These are phyloP conservation scores for Bedellia somnulentella DNA, from an alignment of 2,888 invertebrate genomes.

Conservation along the genomic window DNA sequence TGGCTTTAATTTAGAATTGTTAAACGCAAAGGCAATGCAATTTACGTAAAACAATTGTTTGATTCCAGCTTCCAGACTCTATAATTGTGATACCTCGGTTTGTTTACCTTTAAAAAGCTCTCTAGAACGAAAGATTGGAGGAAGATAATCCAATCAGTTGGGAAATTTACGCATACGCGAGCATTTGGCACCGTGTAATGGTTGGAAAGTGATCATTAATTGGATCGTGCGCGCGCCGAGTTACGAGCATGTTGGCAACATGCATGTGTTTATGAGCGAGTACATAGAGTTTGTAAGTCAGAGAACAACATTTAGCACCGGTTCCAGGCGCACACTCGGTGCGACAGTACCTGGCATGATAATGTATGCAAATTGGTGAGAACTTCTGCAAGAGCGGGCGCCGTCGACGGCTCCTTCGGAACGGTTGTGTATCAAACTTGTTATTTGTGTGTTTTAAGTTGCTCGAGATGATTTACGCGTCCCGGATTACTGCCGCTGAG, in stretches of 20 bases:
- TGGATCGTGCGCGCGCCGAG: conserved; percentile 2
- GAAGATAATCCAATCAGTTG: conserved; percentile 1
- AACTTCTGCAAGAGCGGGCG: conserved; percentile 34
- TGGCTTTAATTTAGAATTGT: conserved; percentile 57
- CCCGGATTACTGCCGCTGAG: conserved; percentile 18
- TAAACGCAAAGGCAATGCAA: conserved; percentile 55
- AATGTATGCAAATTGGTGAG: conserved; percentile 55
- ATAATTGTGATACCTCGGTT: conserved; percentile 1
- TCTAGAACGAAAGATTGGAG: too few relatives aligned
- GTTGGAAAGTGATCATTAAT: conserved; percentile 5
- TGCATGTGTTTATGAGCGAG: neutral
- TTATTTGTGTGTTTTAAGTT: conserved; percentile 57
- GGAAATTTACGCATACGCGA: conserved; percentile 4
- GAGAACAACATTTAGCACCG: conserved; percentile 7
- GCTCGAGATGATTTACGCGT: conserved; percentile 37
- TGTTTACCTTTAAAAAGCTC: too few relatives aligned
- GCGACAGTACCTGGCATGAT: conserved; percentile 47
- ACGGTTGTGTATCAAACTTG: conserved; percentile 44
- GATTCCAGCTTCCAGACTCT: conserved; percentile 37
- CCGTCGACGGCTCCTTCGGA: conserved; percentile 18
- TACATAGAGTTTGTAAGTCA: conserved; percentile 4
- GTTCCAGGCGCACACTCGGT: conserved; percentile 1
- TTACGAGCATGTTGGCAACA: too few relatives aligned
- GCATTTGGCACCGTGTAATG: conserved; percentile 2
- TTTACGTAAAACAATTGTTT: conserved; percentile 58